A percentile compares a stretch with the other conserved stretches of the same genome.
Evolutionary conservation across 2,797 vertebrate species (phyloP).

Genomic region (Ceyx erithaca): DNA sequence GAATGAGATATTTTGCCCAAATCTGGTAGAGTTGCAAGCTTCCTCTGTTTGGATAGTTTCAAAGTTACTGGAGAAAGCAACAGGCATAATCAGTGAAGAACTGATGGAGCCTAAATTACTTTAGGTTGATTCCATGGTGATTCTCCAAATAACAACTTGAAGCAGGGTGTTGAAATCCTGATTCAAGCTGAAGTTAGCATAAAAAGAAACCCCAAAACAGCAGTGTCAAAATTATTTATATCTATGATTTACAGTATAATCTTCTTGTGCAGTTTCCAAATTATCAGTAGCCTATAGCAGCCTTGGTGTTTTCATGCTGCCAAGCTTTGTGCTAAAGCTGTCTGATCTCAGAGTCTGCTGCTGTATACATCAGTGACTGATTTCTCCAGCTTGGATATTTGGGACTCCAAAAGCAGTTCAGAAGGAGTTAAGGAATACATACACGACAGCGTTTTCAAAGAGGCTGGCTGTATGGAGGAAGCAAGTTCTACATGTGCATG

Average conservation of each 20-base stretch:
- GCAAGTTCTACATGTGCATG: neutral
- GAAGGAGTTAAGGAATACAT: conserved; percentile 12
- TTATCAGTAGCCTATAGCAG: neutral
- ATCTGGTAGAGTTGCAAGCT: neutral
- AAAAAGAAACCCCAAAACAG: neutral
- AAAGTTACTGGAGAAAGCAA: neutral
- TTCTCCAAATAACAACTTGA: neutral
- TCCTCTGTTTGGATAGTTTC: neutral
- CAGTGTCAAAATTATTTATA: neutral
- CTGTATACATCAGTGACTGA: neutral
- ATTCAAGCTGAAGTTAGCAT: neutral
- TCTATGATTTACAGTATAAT: neutral
- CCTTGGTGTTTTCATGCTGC: neutral
- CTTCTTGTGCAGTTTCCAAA: too few species aligned
- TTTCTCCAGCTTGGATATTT: neutral
- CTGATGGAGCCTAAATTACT: neutral
- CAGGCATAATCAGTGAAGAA: neutral
- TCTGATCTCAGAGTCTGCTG: neutral
- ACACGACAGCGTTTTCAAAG: neutral
- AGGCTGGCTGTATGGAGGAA: neutral
- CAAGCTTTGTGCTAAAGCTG: neutral
- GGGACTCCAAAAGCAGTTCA: neutral
- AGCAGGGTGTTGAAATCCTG: neutral
- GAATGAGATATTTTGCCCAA: conserved; percentile 44
- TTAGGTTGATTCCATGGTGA: neutral